Evolutionary conservation across 2,113 vertebrate genomes (phyloP).

Genomic region (Anoplopoma fimbria): DNA sequence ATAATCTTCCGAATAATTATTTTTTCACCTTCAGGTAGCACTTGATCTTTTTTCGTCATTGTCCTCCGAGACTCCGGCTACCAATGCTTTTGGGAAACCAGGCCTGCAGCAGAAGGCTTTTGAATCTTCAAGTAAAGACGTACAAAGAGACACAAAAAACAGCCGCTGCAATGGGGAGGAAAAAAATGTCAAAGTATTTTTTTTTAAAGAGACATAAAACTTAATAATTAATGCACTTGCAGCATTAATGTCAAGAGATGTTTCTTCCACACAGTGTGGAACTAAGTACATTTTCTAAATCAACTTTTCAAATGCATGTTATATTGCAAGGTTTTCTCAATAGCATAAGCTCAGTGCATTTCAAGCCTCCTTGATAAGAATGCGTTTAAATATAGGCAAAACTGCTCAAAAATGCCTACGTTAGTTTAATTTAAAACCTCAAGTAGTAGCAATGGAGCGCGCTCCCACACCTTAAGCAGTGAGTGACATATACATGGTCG

Average conservation of each 20-base stretch:
- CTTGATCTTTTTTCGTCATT: background rate
- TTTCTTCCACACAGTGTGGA: slow-evolving; percentile 25
- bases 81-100: slow-evolving; percentile 43
- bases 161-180: slow-evolving; percentile 4
- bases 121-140: slow-evolving; percentile 58
- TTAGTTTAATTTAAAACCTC: slow-evolving; percentile 14
- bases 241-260: slow-evolving; percentile 50
- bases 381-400: slow-evolving; percentile 11
- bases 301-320: slow-evolving; percentile 33
- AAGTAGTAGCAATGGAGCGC: background rate
- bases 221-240: slow-evolving; percentile 55
- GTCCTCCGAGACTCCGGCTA: slow-evolving; percentile 10
- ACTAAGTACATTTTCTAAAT: slow-evolving; percentile 17
- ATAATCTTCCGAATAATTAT: background rate
- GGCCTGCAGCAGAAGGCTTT: slow-evolving; percentile 39
- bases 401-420: slow-evolving; percentile 7
- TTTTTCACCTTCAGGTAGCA: background rate
- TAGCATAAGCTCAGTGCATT: slow-evolving; percentile 20
- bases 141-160: slow-evolving; percentile 51
- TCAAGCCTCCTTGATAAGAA: slow-evolving; percentile 42
- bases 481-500: slow-evolving; percentile 47
- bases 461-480: slow-evolving; percentile 34
- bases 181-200: slow-evolving; percentile 4
- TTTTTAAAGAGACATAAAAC: slow-evolving; percentile 30
- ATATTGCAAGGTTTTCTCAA: slow-evolving; percentile 7